Evolutionary conservation across 1,140 invertebrate genomes (phyloP).

Genomic region (Drosophila bocki): DNA sequence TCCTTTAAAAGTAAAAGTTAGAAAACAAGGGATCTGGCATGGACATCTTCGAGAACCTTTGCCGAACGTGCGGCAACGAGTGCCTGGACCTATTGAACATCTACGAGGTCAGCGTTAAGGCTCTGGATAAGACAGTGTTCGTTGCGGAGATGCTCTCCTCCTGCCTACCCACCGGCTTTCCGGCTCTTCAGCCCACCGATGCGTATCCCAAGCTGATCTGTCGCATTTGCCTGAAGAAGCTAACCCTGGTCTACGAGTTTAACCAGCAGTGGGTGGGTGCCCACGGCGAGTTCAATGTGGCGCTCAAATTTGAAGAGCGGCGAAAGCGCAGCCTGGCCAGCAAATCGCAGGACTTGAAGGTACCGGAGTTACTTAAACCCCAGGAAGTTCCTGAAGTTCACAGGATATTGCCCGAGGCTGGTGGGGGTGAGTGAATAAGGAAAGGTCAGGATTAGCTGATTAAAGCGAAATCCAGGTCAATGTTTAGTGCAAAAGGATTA

Average conservation of each 20-base stretch:
- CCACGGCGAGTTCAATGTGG: slow-evolving; percentile 65
- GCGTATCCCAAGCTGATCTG: slow-evolving; percentile 73
- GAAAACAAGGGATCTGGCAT: slow-evolving; percentile 5
- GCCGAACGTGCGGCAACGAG: slow-evolving; percentile 71
- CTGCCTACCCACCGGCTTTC: slow-evolving; percentile 47
- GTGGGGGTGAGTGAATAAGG: not conserved
- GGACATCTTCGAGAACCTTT: slow-evolving; percentile 77
- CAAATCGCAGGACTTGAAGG: not conserved
- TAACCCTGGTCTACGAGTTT: slow-evolving; percentile 61
- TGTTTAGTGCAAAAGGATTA: no score
- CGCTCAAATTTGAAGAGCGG: slow-evolving; percentile 61
- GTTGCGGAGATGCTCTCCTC: slow-evolving; percentile 35
- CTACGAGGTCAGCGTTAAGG: slow-evolving; percentile 15
- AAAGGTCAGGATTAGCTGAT: not conserved
- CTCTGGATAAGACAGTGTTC: slow-evolving; percentile 25
- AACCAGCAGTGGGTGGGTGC: slow-evolving; percentile 53
- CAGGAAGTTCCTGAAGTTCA: not conserved
- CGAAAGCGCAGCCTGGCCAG: slow-evolving; percentile 46
- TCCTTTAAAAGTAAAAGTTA: not conserved
- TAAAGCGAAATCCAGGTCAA: not conserved
- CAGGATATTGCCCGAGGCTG: not conserved
- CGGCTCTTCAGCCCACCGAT: slow-evolving; percentile 22
- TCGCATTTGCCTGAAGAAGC: slow-evolving; percentile 58
- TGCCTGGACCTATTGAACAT: slow-evolving; percentile 56
- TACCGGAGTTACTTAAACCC: not conserved